phyloP scores from a whole-genome alignment of 2,888 invertebrate genomes.

The Xanthorhoe spadicearia region DNA sequence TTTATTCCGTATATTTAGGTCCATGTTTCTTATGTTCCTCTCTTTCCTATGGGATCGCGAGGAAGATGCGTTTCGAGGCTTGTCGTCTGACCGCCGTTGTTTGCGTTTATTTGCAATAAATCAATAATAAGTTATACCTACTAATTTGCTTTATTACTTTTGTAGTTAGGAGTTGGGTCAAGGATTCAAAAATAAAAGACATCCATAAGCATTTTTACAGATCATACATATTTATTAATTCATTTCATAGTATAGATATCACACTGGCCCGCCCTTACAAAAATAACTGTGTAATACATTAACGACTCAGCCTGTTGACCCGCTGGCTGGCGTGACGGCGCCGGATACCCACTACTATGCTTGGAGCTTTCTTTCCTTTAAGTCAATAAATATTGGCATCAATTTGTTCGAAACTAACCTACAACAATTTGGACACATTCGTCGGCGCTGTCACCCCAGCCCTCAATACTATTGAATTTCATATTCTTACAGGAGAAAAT shows the following conservation, averaged over 20 bases:
- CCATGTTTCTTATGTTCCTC: constrained; percentile 22
- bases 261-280: constrained; percentile 85
- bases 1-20: constrained; percentile 19
- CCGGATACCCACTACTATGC: constrained; percentile 44
- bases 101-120: constrained; percentile 27
- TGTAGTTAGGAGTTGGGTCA: background rate
- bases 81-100: constrained; percentile 17
- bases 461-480: constrained; percentile 66
- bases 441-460: constrained; percentile 71
- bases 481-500: constrained; percentile 77
- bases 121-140: constrained; percentile 10
- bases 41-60: constrained; percentile 27
- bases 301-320: constrained; percentile 74
- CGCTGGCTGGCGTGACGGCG: constrained; percentile 73
- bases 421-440: constrained; percentile 78
- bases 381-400: constrained; percentile 75
- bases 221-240: constrained; percentile 85
- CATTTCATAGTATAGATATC: constrained; percentile 85
- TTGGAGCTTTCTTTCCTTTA: constrained; percentile 45
- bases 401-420: constrained; percentile 66
- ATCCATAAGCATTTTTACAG: constrained; percentile 79
- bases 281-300: constrained; percentile 84
- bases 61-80: constrained; percentile 8
- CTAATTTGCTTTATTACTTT: background rate
- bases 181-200: constrained; percentile 58